Evolutionary conservation across 2,888 invertebrate genomes (phyloP), one percentile per base, ranked within the genome.

Genomic region (Pterobdella sp.): DNA sequence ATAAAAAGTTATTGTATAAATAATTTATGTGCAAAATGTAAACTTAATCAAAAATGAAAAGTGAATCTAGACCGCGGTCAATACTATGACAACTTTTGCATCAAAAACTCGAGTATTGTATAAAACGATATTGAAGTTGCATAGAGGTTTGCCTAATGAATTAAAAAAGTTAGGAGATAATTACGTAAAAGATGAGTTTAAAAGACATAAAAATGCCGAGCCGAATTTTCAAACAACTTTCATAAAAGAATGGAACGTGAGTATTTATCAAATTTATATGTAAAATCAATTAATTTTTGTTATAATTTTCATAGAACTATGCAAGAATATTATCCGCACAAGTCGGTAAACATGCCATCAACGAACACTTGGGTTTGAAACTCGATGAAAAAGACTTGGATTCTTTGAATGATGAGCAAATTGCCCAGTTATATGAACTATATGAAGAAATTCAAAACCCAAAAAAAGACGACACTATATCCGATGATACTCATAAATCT

Each of bases 101-200:
- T 87, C 87, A 73, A 87, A 88, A 31, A 91, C 92, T 0, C 85
- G 89, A 67, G 85, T 87, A 36, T 83, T 93, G 10, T 93, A 92
- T 82, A 92, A 92, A 85, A 87, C 89, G 0, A 88, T 93, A 79
- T 86, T 92, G 75, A 88, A 89, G 75, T 86, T 93, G 35, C 92
- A 93, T 80, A 86, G 90, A 75, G 90, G 90, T 1, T 82, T 93
- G 66, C 92, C 92, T 0, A 80, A 84, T 0, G 90, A 90, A 77
- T 83, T 92, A 49, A 87, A 88, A 69, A 85, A 87, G 1, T 81
- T 93, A 36, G 92, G 92, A 0, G 89, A 91, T 80, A 87, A 87
- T 79, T 93, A 92, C 81, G 89, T 90, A 0, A 87, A 88, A 76
- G 91, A 91, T 77, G 93, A 95, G 84, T 95, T 95, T 82, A 89